phyloP scores from a whole-genome alignment of 2,888 invertebrate species.

The Ceraclea dissimilis region DNA sequence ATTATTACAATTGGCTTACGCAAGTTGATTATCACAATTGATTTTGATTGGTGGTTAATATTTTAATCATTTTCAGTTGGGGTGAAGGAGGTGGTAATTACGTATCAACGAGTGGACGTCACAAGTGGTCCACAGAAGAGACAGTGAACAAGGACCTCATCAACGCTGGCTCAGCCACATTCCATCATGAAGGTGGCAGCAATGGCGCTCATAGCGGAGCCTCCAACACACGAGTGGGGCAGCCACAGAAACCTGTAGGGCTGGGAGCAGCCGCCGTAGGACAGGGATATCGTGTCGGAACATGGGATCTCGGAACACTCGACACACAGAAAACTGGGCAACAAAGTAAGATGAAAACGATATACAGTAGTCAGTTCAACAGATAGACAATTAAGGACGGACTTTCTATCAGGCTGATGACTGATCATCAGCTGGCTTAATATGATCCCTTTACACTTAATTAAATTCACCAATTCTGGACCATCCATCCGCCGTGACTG shows the following conservation, averaged over 20 bases:
- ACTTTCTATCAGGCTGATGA: no score
- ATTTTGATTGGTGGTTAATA: no score
- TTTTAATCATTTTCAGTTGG: no score
- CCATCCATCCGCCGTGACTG: no score
- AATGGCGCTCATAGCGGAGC: slow-evolving; percentile 4
- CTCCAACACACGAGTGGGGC: slow-evolving; percentile 26
- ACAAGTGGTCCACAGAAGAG: slow-evolving; percentile 43
- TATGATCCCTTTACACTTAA: no score
- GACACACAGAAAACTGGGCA: slow-evolving; percentile 8
- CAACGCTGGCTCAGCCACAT: slow-evolving; percentile 36
- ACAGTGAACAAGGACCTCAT: slow-evolving; percentile 42
- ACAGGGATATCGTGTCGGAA: slow-evolving; percentile 19
- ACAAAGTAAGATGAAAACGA: no score
- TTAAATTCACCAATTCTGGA: no score
- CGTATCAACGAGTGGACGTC: slow-evolving; percentile 26
- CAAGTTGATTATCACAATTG: no score
- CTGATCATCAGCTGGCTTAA: no score
- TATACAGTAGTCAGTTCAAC: no score
- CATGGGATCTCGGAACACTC: slow-evolving; percentile 16
- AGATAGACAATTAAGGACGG: no score
- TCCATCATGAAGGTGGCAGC: slow-evolving; percentile 3
- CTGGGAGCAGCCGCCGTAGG: slow-evolving; percentile 34
- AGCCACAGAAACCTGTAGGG: slow-evolving; percentile 29
- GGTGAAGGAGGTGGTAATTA: slow-evolving; percentile 16
- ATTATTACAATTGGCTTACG: no score